phyloP scores from a whole-genome alignment of 35 echinoderm and acorn worm genomes.

The Hemicentrotus pulcherrimus region DNA sequence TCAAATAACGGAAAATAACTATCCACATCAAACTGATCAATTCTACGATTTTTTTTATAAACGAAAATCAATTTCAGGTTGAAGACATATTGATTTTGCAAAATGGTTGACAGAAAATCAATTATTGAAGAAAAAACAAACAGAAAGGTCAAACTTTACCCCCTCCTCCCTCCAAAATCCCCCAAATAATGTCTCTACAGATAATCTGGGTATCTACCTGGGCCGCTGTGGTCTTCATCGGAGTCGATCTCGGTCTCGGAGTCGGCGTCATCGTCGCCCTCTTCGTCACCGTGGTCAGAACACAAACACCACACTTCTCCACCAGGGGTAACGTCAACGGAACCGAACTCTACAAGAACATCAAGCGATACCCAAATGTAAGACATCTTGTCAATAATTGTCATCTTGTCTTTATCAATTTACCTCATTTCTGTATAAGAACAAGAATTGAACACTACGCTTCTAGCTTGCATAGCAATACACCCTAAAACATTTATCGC shows the following conservation, averaged over 20 bases:
- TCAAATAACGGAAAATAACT: background rate
- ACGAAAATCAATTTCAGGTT: background rate
- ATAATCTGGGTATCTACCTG: constrained; percentile 88
- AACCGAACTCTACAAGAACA: constrained; percentile 89
- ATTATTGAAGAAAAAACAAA: background rate
- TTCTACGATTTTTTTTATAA: background rate
- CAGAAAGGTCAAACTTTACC: background rate
- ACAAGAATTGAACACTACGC: too few species aligned
- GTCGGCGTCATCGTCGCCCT: constrained; percentile 80
- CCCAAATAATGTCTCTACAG: constrained; percentile 24
- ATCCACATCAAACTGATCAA: background rate
- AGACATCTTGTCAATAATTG: constrained; percentile 8
- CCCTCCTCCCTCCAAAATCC: background rate
- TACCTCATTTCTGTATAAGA: too few species aligned
- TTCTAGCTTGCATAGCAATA: too few species aligned
- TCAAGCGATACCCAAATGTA: constrained; percentile 67
- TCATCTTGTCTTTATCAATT: too few species aligned
- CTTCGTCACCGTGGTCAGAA: constrained; percentile 79
- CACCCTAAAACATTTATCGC: too few species aligned
- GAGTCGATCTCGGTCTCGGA: constrained; percentile 84
- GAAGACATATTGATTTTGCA: background rate
- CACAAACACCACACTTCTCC: constrained; percentile 73
- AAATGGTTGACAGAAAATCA: background rate
- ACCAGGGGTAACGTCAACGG: constrained; percentile 73
- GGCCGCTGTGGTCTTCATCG: constrained; percentile 67